A percentile compares a stretch with the other conserved stretches of the same genome.
Conservation (phyloP, 2,113 vertebrate species). For the Elaphurus davidianus region DNA sequence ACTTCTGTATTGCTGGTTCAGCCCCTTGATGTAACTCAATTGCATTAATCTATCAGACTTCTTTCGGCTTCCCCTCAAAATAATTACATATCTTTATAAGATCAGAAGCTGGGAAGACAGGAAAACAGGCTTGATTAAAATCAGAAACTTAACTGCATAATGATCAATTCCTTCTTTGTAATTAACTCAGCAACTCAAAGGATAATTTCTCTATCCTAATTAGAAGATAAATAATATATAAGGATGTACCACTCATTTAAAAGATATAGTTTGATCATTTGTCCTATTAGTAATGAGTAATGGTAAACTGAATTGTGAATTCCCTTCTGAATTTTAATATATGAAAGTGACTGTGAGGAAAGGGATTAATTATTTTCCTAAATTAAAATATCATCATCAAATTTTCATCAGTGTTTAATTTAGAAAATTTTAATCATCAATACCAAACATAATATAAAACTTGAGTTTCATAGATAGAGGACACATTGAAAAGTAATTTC, state of each 20-base stretch:
- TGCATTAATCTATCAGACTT: not conserved
- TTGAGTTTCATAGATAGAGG: not conserved
- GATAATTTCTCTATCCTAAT: slow-evolving; percentile 53
- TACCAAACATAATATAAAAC: slow-evolving; percentile 19
- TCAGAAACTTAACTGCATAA: slow-evolving; percentile 25
- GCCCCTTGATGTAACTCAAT: not conserved
- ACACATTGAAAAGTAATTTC: slow-evolving; percentile 8
- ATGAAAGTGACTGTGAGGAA: slow-evolving; percentile 19
- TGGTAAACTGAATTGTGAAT: slow-evolving; percentile 12
- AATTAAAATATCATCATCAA: slow-evolving; percentile 54
- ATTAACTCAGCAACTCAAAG: slow-evolving; percentile 49
- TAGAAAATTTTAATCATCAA: slow-evolving; percentile 38
- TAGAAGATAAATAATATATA: slow-evolving; percentile 51
- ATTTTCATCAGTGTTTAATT: slow-evolving; percentile 54
- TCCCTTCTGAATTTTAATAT: slow-evolving; percentile 52
- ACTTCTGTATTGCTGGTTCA: not conserved
- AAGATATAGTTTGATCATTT: slow-evolving; percentile 43
- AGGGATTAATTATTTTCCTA: slow-evolving; percentile 9
- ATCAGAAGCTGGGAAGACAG: slow-evolving; percentile 39
- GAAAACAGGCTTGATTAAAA: slow-evolving; percentile 38
- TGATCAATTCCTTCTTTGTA: slow-evolving; percentile 56
- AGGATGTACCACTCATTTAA: slow-evolving; percentile 18
- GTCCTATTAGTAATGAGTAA: slow-evolving; percentile 33
- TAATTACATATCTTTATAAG: not conserved
- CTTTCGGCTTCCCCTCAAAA: not conserved